Conservation (phyloP, 2,888 invertebrate species). For the Hesperia comma region DNA sequence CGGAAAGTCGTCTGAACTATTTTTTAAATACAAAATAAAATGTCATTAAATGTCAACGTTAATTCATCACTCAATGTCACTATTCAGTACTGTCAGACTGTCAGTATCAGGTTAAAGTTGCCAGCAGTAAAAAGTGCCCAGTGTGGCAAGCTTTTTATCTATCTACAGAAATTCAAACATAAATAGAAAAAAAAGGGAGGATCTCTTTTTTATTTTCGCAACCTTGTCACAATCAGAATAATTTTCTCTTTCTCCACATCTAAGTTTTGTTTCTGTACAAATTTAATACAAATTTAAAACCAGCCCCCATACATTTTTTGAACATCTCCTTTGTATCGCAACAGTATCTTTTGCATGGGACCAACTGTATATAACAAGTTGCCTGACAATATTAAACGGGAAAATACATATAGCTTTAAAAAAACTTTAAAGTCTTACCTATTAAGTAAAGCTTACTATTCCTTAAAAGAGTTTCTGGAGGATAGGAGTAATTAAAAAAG, state of each 20-base stretch:
- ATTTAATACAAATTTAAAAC: too few relatives aligned
- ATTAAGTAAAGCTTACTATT: too few relatives aligned
- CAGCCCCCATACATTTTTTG: too few relatives aligned
- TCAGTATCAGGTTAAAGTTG: constrained; percentile 9
- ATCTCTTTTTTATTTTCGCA: constrained; percentile 7
- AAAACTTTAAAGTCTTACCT: too few relatives aligned
- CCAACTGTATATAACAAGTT: too few relatives aligned
- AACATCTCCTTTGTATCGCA: too few relatives aligned
- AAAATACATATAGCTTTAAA: too few relatives aligned
- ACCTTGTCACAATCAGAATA: constrained; percentile 4
- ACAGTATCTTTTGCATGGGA: too few relatives aligned
- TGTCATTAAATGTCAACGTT: neutral
- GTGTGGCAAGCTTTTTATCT: constrained; percentile 8
- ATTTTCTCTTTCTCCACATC: neutral
- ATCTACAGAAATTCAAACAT: constrained; percentile 11
- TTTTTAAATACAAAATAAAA: neutral
- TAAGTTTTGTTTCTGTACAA: too few relatives aligned
- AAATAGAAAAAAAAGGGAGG: constrained; percentile 6
- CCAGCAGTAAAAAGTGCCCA: constrained; percentile 6
- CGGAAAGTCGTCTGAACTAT: constrained; percentile 12
- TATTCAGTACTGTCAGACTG: constrained; percentile 3
- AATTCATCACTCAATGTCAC: constrained; percentile 14
- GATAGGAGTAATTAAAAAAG: too few relatives aligned
- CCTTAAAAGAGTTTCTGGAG: too few relatives aligned
- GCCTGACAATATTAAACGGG: too few relatives aligned